phyloP scores from a whole-genome alignment of 2,797 vertebrate genomes.

The Parauchenoglanis ngamensis region DNA sequence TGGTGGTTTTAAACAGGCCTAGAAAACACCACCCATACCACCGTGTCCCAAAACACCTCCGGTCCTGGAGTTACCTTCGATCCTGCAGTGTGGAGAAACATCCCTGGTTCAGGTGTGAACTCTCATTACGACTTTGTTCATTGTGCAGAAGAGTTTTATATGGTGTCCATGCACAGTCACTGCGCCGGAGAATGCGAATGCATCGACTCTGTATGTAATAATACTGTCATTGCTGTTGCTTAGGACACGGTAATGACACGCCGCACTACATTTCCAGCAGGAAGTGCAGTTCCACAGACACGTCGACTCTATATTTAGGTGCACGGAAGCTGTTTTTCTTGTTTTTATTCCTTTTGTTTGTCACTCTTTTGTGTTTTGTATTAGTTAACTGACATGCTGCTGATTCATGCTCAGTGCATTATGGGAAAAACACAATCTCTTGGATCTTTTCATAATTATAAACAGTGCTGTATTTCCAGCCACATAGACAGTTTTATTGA shows the following conservation, averaged over 20 bases:
- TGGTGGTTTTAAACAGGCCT: not conserved
- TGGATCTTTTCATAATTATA: not conserved
- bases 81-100: too few species aligned
- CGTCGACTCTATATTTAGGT: not conserved
- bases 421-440: not conserved
- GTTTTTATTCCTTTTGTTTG: too few species aligned
- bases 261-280: not conserved
- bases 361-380: not conserved
- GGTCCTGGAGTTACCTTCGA: not conserved
- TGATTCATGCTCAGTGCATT: not conserved
- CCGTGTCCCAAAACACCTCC: not conserved
- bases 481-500: not conserved
- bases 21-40: not conserved
- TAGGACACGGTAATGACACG: not conserved
- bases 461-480: not conserved
- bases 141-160: not conserved
- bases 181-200: too few species aligned
- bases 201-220: not conserved
- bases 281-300: not conserved
- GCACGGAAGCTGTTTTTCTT: not conserved
- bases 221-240: not conserved
- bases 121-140: not conserved
- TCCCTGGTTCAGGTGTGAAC: too few species aligned
- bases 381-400: not conserved
- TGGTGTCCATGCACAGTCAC: too few species aligned